A percentile compares a stretch with the other conserved stretches of the same genome.
phyloP scores from a whole-genome alignment of 2,113 vertebrate species.

The Apteryx owenii region DNA sequence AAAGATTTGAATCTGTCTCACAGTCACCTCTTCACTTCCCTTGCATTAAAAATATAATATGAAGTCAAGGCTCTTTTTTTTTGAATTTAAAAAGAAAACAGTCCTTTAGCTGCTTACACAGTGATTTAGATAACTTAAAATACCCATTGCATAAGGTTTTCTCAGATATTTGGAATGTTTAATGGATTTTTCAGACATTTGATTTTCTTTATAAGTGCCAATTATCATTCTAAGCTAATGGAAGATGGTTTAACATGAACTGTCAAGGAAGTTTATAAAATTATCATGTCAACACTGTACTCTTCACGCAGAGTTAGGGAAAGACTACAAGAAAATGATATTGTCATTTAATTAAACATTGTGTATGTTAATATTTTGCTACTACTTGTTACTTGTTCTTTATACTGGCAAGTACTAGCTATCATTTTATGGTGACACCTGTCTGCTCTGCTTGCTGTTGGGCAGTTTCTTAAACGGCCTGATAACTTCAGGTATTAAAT shows the following conservation, averaged over 20 bases:
- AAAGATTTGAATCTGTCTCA: background rate
- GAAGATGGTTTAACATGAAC: slow-evolving; percentile 68
- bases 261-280: slow-evolving; percentile 77
- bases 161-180: slow-evolving; percentile 3
- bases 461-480: background rate
- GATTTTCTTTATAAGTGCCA: slow-evolving; percentile 61
- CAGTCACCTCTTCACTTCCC: background rate
- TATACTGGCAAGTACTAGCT: slow-evolving; percentile 48
- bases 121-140: background rate
- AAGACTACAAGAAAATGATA: slow-evolving; percentile 71
- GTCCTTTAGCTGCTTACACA: background rate
- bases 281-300: slow-evolving; percentile 65
- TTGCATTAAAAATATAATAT: background rate
- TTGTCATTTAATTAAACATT: slow-evolving; percentile 74
- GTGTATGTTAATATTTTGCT: slow-evolving; percentile 66
- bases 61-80: background rate
- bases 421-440: slow-evolving; percentile 16
- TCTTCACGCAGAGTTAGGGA: slow-evolving; percentile 66
- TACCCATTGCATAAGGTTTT: background rate
- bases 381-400: slow-evolving; percentile 67
- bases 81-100: background rate
- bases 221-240: slow-evolving; percentile 67
- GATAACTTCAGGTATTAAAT: background rate
- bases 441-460: slow-evolving; percentile 12
- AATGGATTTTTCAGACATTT: slow-evolving; percentile 35